Conservation (phyloP, 2,888 invertebrate species). For the Mythimna pallens region DNA sequence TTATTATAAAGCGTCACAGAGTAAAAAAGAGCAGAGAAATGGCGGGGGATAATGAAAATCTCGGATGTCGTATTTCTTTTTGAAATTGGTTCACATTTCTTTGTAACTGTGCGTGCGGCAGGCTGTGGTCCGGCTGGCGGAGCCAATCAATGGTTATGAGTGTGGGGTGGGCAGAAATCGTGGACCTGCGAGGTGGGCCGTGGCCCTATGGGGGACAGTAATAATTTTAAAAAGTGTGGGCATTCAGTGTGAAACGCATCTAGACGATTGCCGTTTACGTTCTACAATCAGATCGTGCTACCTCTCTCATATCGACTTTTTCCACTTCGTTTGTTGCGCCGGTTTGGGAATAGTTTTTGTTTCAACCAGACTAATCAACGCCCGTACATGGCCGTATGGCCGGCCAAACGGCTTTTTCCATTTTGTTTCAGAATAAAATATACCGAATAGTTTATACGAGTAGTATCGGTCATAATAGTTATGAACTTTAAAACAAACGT, state of each 20-base stretch:
- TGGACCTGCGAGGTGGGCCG: conserved; percentile 43
- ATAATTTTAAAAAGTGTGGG: conserved; percentile 85
- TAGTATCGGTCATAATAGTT: conserved; percentile 65
- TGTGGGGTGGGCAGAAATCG: conserved; percentile 61
- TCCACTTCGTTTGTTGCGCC: conserved; percentile 87
- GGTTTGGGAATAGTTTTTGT: conserved; percentile 89
- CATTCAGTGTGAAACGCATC: conserved; percentile 86
- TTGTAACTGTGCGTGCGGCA: conserved; percentile 82
- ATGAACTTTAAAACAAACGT: conserved; percentile 55
- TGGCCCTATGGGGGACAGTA: conserved; percentile 68
- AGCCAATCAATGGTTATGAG: conserved; percentile 87
- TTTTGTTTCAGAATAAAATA: conserved; percentile 75
- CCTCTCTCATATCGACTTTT: conserved; percentile 87
- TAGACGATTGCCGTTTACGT: conserved; percentile 86
- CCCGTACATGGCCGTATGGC: conserved; percentile 81
- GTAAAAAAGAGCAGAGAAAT: conserved; percentile 70
- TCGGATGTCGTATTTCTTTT: conserved; percentile 82
- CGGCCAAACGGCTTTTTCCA: conserved; percentile 75
- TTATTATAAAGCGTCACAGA: conserved; percentile 71
- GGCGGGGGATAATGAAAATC: conserved; percentile 81
- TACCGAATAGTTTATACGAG: conserved; percentile 68
- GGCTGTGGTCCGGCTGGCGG: conserved; percentile 78
- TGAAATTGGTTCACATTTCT: conserved; percentile 85
- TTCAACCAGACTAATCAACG: conserved; percentile 88
- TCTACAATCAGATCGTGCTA: conserved; percentile 84